A percentile compares a stretch with the other conserved stretches of the same genome.
Conservation (phyloP, 2,888 invertebrate species). For the Caenorhabditis imperialis region DNA sequence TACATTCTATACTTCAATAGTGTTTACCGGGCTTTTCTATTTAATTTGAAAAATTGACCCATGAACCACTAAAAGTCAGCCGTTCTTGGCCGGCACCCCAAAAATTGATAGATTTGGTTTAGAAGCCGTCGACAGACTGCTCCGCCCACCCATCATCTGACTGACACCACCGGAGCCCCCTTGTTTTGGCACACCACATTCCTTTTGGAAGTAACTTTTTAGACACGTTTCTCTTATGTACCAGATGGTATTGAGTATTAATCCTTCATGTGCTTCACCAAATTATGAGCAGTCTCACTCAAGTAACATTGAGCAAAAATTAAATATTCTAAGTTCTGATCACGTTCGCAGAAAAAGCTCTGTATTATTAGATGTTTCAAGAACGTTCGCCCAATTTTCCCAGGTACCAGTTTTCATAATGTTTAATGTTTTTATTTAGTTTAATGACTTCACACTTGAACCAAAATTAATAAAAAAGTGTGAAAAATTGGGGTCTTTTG, state of each 20-base stretch:
- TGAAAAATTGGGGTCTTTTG: conserved; percentile 18
- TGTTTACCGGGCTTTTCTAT: not conserved
- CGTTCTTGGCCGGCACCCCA: conserved; percentile 5
- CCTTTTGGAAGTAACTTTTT: conserved; percentile 2
- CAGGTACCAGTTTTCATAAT: conserved; percentile 22
- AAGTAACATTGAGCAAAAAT: not conserved
- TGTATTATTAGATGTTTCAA: conserved; percentile 46
- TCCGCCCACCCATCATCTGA: conserved; percentile 48
- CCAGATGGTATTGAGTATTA: conserved; percentile 42
- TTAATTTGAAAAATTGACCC: conserved; percentile 1
- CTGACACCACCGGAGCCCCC: conserved; percentile 35
- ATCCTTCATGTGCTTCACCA: conserved; percentile 47
- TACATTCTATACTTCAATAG: not conserved
- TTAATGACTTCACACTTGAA: not conserved
- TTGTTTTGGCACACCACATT: conserved; percentile 24
- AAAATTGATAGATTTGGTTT: conserved; percentile 55
- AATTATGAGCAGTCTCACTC: conserved; percentile 26
- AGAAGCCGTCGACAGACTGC: conserved; percentile 57
- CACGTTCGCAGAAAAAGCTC: conserved; percentile 28
- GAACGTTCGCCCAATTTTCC: conserved; percentile 54
- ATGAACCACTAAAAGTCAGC: conserved; percentile 32
- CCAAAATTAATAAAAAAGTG: not conserved
- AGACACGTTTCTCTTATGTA: not conserved
- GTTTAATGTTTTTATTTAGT: not conserved
- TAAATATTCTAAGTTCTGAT: conserved; percentile 1